These are phyloP conservation scores for Leptinotarsa tumamoca DNA, from an alignment of 2,888 invertebrate species.

Conservation along the genomic window DNA sequence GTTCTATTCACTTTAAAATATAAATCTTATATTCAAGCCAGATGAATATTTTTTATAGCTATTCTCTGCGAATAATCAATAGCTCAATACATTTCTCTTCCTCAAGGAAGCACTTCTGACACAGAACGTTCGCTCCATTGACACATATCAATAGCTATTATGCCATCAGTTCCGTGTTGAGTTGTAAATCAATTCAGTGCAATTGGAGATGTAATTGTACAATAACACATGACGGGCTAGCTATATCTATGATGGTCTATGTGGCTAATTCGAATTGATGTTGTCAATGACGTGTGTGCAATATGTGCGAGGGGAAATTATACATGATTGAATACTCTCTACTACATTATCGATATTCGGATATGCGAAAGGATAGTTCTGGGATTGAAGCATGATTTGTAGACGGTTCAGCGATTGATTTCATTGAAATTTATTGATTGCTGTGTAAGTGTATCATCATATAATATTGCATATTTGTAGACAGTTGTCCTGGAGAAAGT, in stretches of 20 bases:
- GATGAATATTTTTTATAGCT: not conserved
- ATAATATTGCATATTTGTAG: no score
- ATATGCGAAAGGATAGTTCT: not conserved
- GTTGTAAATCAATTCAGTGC: slow-evolving; percentile 63
- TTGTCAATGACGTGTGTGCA: slow-evolving; percentile 59
- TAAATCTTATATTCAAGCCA: not conserved
- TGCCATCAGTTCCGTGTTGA: slow-evolving; percentile 54
- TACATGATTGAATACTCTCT: slow-evolving; percentile 44
- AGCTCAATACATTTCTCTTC: slow-evolving; percentile 10
- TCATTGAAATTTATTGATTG: no score
- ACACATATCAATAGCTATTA: slow-evolving; percentile 58
- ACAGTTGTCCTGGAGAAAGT: no score
- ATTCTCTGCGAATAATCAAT: slow-evolving; percentile 13
- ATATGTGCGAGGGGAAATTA: slow-evolving; percentile 41
- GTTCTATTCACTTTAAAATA: no score
- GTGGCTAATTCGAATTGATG: slow-evolving; percentile 62
- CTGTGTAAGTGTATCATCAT: no score
- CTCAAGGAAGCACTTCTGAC: slow-evolving; percentile 25
- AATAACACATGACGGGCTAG: slow-evolving; percentile 58
- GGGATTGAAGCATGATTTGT: not conserved
- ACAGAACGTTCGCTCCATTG: slow-evolving; percentile 24
- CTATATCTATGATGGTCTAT: slow-evolving; percentile 48
- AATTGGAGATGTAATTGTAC: slow-evolving; percentile 64
- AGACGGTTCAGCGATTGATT: no score
- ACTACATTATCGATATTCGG: slow-evolving; percentile 30